phyloP scores from a whole-genome alignment of 2,888 invertebrate genomes.

The Xestia ashworthii region DNA sequence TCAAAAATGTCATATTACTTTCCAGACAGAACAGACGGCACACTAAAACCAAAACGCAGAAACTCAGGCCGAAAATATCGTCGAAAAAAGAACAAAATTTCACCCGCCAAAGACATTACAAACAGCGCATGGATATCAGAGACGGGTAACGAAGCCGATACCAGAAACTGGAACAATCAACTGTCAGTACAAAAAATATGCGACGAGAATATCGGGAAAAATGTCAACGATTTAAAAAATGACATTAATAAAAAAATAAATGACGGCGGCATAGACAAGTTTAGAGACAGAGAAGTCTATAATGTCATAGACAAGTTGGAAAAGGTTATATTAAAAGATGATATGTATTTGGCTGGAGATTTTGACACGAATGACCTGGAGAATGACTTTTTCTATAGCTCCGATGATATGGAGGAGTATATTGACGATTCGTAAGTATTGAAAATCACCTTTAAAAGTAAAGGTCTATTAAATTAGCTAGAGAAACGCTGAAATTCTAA shows the following conservation, averaged over 20 bases:
- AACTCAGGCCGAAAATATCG: slow-evolving; percentile 82
- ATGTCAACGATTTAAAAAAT: slow-evolving; percentile 80
- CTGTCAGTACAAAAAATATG: slow-evolving; percentile 69
- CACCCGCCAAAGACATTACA: slow-evolving; percentile 77
- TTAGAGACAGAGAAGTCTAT: slow-evolving; percentile 74
- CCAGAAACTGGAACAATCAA: slow-evolving; percentile 71
- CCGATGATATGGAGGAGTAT: slow-evolving; percentile 81
- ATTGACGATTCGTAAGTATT: slow-evolving; percentile 83
- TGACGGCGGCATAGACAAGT: slow-evolving; percentile 47
- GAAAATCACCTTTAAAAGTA: neutral
- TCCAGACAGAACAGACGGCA: slow-evolving; percentile 64
- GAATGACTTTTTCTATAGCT: slow-evolving; percentile 81
- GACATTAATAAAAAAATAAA: slow-evolving; percentile 41
- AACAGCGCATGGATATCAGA: slow-evolving; percentile 44
- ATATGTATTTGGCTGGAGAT: slow-evolving; percentile 83
- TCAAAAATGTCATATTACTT: neutral
- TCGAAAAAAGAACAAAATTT: slow-evolving; percentile 82
- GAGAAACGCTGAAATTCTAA: too few species aligned
- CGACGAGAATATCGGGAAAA: slow-evolving; percentile 81
- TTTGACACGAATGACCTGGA: slow-evolving; percentile 81
- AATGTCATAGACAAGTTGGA: slow-evolving; percentile 85
- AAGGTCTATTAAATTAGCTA: neutral
- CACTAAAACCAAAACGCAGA: slow-evolving; percentile 80
- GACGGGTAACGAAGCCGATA: slow-evolving; percentile 2
- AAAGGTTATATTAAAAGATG: slow-evolving; percentile 83